Evolutionary conservation across 2,888 invertebrate genomes (phyloP).

Genomic region (Alsophila aescularia): DNA sequence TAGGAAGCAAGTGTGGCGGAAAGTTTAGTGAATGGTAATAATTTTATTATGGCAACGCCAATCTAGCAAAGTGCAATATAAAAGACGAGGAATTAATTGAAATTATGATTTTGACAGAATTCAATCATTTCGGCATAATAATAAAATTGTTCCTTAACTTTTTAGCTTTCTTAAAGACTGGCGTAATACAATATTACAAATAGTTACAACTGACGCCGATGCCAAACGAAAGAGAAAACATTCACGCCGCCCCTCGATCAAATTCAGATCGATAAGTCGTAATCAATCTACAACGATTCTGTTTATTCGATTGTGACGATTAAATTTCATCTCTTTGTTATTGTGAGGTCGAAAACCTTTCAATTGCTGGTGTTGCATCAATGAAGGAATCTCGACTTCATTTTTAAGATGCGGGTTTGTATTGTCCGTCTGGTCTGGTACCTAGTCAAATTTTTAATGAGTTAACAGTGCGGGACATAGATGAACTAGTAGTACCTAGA

Average conservation of each 20-base stretch:
- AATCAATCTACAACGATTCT: slow-evolving; percentile 40
- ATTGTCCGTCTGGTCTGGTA: slow-evolving; percentile 21
- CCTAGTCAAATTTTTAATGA: slow-evolving; percentile 34
- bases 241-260: slow-evolving; percentile 16
- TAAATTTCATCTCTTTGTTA: slow-evolving; percentile 44
- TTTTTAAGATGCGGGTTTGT: slow-evolving; percentile 38
- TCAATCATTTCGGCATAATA: too few relatives aligned
- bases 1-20: not conserved
- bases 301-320: slow-evolving; percentile 43
- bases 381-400: slow-evolving; percentile 28
- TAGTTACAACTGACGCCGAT: slow-evolving; percentile 14
- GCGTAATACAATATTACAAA: too few relatives aligned
- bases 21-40: slow-evolving; percentile 13
- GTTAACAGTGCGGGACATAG: not conserved
- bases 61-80: not conserved
- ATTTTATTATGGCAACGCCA: slow-evolving; percentile 17
- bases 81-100: too few relatives aligned
- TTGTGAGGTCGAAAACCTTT: slow-evolving; percentile 41
- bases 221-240: too few relatives aligned
- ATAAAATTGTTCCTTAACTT: too few relatives aligned
- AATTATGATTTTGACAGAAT: too few relatives aligned
- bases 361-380: slow-evolving; percentile 39
- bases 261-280: slow-evolving; percentile 42
- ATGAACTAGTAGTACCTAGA: too few relatives aligned
- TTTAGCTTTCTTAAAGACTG: too few relatives aligned